These are phyloP conservation scores for Aleiodes alternator DNA, from an alignment of 2,888 invertebrate genomes.

Conservation along the genomic window DNA sequence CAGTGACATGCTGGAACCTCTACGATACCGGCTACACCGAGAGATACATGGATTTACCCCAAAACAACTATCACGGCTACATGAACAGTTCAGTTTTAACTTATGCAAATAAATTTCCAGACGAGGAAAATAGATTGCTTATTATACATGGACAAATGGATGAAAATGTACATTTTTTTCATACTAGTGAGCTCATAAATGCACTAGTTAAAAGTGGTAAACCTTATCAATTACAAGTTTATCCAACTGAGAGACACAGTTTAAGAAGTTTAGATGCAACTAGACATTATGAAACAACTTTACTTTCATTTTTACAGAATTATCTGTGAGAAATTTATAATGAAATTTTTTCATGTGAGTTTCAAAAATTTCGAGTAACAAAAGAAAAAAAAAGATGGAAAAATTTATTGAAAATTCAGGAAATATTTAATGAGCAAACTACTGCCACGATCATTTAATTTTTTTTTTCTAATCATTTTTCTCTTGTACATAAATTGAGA, in stretches of 20 bases:
- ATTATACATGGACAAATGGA: conserved; percentile 98
- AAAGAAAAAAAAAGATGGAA: conserved; percentile 5
- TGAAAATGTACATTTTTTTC: conserved; percentile 99
- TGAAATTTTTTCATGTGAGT: neutral
- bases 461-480: conserved; percentile 53
- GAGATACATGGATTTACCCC: conserved; percentile 94
- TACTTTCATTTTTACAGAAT: conserved; percentile 93
- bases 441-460: conserved; percentile 38
- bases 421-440: conserved; percentile 21
- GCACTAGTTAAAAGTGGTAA: conserved; percentile 95
- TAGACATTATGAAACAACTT: conserved; percentile 96
- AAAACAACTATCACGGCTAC: conserved; percentile 87
- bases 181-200: conserved; percentile 93
- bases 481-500: conserved; percentile 61
- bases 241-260: conserved; percentile 97
- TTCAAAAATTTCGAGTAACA: conserved; percentile 4
- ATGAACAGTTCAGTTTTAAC: conserved; percentile 89
- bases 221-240: conserved; percentile 95
- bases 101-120: conserved; percentile 91
- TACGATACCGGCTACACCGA: conserved; percentile 99
- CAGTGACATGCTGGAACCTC: conserved; percentile 97
- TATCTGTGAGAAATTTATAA: conserved; percentile 77
- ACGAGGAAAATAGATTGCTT: conserved; percentile 92
- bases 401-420: neutral
- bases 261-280: conserved; percentile 94